A percentile compares a stretch with the other conserved stretches of the same genome.
Conservation (phyloP, 2,113 vertebrate genomes). For the Pollachius pollachius region DNA sequence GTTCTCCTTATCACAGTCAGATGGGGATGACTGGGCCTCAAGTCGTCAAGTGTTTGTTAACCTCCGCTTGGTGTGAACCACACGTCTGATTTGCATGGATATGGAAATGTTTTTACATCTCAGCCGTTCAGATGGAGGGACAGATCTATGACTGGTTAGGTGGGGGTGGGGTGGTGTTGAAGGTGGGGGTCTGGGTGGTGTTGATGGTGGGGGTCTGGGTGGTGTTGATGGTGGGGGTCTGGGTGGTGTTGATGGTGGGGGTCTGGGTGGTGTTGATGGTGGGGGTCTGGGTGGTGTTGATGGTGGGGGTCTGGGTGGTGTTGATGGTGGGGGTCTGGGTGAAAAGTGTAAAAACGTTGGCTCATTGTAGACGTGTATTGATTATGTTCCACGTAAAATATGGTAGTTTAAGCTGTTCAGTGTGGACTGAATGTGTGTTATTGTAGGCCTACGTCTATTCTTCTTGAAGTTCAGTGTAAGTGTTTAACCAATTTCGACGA, state of each 20-base stretch:
- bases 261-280: slow-evolving; percentile 1
- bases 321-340: background rate
- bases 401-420: background rate
- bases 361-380: no score
- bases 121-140: slow-evolving; percentile 42
- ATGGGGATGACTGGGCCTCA: slow-evolving; percentile 40
- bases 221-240: background rate
- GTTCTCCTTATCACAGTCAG: slow-evolving; percentile 52
- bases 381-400: no score
- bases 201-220: slow-evolving; percentile 21
- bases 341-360: no score
- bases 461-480: no score
- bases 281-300: no score
- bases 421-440: background rate
- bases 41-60: slow-evolving; percentile 33
- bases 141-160: slow-evolving; percentile 28
- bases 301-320: slow-evolving; percentile 17
- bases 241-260: no score
- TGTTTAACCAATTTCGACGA: no score
- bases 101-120: slow-evolving; percentile 65
- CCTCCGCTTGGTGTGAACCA: slow-evolving; percentile 18
- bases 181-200: background rate
- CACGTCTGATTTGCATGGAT: slow-evolving; percentile 70
- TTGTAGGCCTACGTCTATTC: background rate
- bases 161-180: slow-evolving; percentile 13